phyloP scores from a whole-genome alignment of 2,888 invertebrate genomes.

The Agonopterix arenella region DNA sequence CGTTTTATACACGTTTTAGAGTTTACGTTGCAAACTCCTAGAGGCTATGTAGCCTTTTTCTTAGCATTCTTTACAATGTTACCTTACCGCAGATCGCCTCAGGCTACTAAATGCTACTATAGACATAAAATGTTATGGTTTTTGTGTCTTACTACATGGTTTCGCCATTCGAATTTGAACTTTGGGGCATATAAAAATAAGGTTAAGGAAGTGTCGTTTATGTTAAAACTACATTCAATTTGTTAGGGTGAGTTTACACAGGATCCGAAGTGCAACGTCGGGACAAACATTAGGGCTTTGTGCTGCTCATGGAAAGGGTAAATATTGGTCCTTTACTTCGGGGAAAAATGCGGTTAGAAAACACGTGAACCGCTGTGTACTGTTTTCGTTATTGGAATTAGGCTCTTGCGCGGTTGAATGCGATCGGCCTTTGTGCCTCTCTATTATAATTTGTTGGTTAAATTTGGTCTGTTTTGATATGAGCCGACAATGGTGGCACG shows the following conservation, averaged over 20 bases:
- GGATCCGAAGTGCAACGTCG: conserved; percentile 72
- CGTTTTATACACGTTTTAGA: conserved; percentile 25
- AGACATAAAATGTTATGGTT: conserved; percentile 59
- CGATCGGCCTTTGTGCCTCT: conserved; percentile 38
- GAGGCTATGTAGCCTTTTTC: conserved; percentile 45
- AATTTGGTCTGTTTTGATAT: conserved; percentile 28
- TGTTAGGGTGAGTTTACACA: conserved; percentile 68
- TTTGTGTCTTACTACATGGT: conserved; percentile 43
- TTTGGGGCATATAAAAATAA: conserved; percentile 22
- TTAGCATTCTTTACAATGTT: conserved; percentile 52
- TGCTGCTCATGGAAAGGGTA: conserved; percentile 64
- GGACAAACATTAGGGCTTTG: conserved; percentile 68
- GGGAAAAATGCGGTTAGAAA: conserved; percentile 72
- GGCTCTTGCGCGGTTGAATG: conserved; percentile 38
- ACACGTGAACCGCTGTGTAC: conserved; percentile 62
- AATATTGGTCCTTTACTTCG: conserved; percentile 70
- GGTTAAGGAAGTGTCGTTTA: conserved; percentile 23
- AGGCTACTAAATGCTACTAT: conserved; percentile 72
- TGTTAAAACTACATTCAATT: conserved; percentile 41
- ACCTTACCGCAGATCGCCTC: conserved; percentile 62
- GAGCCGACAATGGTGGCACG: conserved; percentile 8
- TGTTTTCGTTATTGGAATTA: conserved; percentile 71
- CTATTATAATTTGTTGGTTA: conserved; percentile 35
- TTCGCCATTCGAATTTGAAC: conserved; percentile 21
- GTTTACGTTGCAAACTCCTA: conserved; percentile 42